Conservation (phyloP, 1,140 invertebrate genomes). For the Daktulosphaira vitifoliae region DNA sequence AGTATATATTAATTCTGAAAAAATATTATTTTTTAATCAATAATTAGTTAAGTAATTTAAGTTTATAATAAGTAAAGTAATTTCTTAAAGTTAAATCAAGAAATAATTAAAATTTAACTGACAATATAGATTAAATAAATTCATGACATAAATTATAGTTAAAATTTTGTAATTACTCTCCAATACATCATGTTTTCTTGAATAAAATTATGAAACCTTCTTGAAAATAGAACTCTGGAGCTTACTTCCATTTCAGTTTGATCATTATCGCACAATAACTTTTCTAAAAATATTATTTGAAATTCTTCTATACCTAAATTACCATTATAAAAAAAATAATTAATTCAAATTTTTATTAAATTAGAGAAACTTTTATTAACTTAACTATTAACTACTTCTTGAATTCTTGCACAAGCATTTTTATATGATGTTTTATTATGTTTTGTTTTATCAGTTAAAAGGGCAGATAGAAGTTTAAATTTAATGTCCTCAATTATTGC, state of each 20-base stretch:
- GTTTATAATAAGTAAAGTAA: too few species aligned
- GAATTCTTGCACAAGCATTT: background rate
- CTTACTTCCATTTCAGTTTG: constrained; percentile 15
- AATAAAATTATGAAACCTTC: background rate
- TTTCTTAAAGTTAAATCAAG: too few species aligned
- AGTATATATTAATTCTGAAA: too few species aligned
- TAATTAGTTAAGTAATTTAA: too few species aligned
- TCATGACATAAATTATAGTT: too few species aligned
- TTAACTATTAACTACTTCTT: constrained; percentile 1
- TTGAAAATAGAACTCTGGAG: constrained; percentile 2
- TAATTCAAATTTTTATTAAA: too few species aligned
- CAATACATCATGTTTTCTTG: constrained; percentile 17
- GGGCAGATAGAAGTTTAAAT: background rate
- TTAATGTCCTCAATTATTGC: background rate
- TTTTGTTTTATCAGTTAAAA: background rate
- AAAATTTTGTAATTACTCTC: constrained; percentile 4
- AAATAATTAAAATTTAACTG: too few species aligned
- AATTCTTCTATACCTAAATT: background rate
- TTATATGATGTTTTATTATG: background rate
- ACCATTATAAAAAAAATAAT: background rate
- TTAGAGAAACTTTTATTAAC: too few species aligned
- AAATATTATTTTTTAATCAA: too few species aligned
- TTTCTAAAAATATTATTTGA: constrained; percentile 9
- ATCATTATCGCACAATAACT: constrained; percentile 1
- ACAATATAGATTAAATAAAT: too few species aligned